phyloP scores from a whole-genome alignment of 2,888 invertebrate genomes.

The Rhorus exstirpatorius region DNA sequence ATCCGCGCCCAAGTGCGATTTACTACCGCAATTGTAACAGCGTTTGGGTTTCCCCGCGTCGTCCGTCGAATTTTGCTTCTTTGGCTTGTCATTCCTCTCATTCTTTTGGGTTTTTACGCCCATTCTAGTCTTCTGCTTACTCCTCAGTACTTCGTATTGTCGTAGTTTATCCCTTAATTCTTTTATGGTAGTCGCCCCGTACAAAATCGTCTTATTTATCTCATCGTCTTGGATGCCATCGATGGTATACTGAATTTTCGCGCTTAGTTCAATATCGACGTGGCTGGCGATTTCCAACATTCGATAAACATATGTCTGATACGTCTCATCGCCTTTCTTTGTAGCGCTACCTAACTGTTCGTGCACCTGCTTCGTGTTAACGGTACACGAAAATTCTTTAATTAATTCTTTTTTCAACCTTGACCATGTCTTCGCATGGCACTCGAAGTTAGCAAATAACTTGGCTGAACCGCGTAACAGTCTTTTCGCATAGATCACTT shows the following conservation, averaged over 20 bases:
- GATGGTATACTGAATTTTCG: neutral
- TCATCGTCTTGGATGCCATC: constrained; percentile 11
- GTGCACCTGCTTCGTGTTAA: neutral
- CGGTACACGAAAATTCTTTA: neutral
- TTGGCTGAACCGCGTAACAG: neutral
- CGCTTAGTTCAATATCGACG: neutral
- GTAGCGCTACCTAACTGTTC: neutral
- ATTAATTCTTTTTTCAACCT: neutral
- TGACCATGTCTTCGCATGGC: neutral
- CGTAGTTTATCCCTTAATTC: neutral
- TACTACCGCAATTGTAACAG: constrained; percentile 23
- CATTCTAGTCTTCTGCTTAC: too few species aligned
- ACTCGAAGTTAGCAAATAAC: neutral
- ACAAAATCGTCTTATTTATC: constrained; percentile 16
- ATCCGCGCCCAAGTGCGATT: neutral
- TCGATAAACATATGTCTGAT: neutral
- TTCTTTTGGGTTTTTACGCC: too few species aligned
- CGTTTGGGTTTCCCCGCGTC: neutral
- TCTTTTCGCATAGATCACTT: neutral
- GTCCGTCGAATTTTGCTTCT: neutral
- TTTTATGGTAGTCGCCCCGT: neutral
- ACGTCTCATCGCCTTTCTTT: neutral
- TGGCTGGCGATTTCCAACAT: neutral
- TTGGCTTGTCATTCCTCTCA: too few species aligned
- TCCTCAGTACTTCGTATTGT: neutral